These are phyloP conservation scores for Neuroscelio doddi DNA, from an alignment of 2,888 invertebrate species.

Conservation along the genomic window DNA sequence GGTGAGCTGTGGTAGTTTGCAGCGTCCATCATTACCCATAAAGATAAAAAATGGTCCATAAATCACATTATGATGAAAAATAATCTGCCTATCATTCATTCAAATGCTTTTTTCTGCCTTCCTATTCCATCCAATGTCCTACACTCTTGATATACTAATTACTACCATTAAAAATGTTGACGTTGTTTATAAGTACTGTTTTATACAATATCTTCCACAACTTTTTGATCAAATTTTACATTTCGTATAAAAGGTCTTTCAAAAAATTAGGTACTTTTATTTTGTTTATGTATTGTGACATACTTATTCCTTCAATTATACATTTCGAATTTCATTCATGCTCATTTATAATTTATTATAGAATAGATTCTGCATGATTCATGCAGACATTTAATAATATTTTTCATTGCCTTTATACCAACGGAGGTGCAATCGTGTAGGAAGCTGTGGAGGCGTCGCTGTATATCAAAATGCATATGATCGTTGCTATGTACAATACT, in stretches of 20 bases:
- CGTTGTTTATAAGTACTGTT: constrained; percentile 53
- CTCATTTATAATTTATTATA: neutral
- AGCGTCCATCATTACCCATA: constrained; percentile 53
- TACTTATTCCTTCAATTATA: constrained; percentile 19
- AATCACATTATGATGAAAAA: constrained; percentile 68
- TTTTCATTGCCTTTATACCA: constrained; percentile 34
- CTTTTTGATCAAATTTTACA: constrained; percentile 14
- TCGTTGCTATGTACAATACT: constrained; percentile 6
- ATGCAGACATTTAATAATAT: constrained; percentile 14
- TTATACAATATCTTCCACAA: constrained; percentile 16
- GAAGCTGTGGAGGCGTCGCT: constrained; percentile 25
- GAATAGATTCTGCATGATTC: neutral
- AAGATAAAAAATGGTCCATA: constrained; percentile 67
- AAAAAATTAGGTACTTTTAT: too few relatives aligned
- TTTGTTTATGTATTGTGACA: too few relatives aligned
- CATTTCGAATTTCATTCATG: constrained; percentile 1
- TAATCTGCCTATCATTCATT: too few relatives aligned
- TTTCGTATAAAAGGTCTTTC: too few relatives aligned
- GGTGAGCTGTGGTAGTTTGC: constrained; percentile 39
- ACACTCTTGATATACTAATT: constrained; percentile 52
- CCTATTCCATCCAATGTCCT: constrained; percentile 23
- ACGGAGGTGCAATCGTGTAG: constrained; percentile 20
- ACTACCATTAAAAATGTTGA: constrained; percentile 49
- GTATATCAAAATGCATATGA: constrained; percentile 33
- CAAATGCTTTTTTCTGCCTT: constrained; percentile 35